These are phyloP conservation scores for Zaprionus vittiger DNA, from an alignment of 1,140 invertebrate species.

Conservation along the genomic window DNA sequence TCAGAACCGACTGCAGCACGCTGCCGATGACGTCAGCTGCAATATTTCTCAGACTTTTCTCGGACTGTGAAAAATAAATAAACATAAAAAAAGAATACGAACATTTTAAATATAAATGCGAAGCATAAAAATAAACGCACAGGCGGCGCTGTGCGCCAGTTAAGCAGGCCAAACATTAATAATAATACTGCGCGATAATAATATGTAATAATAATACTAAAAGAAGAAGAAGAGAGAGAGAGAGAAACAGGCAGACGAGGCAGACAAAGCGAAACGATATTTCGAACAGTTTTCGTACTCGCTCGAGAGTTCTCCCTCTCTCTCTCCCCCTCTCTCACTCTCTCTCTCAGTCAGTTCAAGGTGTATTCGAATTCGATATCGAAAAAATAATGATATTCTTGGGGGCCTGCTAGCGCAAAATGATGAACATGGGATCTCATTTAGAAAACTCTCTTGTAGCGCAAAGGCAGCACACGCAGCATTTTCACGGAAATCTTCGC, in stretches of 20 bases:
- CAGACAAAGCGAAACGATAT: not conserved
- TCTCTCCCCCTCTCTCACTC: not conserved
- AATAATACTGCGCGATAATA: constrained; percentile 35
- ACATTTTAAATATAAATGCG: constrained; percentile 38
- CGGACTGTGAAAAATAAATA: constrained; percentile 30
- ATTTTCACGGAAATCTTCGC: constrained; percentile 82
- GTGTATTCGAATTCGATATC: constrained; percentile 60
- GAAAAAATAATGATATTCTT: constrained; percentile 42
- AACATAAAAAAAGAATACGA: constrained; percentile 27
- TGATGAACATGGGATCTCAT: constrained; percentile 54
- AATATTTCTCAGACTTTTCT: not conserved
- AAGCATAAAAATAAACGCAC: constrained; percentile 50
- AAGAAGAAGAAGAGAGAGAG: constrained; percentile 17
- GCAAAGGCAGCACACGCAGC: constrained; percentile 72
- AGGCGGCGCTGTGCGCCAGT: not conserved
- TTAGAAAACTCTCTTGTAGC: constrained; percentile 83
- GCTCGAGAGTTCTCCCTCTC: not conserved
- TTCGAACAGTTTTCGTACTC: constrained; percentile 25
- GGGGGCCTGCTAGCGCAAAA: constrained; percentile 29
- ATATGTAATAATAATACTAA: constrained; percentile 27
- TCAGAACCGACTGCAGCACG: constrained; percentile 1
- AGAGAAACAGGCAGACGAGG: not conserved
- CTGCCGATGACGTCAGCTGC: constrained; percentile 42
- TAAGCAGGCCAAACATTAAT: constrained; percentile 40
- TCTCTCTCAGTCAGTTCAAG: constrained; percentile 21